Percentiles rank a stretch among this genome's conserved stretches.
These are phyloP conservation scores for Hemibagrus guttatus DNA, from an alignment of 2,797 vertebrate genomes.

Conservation along the genomic window DNA sequence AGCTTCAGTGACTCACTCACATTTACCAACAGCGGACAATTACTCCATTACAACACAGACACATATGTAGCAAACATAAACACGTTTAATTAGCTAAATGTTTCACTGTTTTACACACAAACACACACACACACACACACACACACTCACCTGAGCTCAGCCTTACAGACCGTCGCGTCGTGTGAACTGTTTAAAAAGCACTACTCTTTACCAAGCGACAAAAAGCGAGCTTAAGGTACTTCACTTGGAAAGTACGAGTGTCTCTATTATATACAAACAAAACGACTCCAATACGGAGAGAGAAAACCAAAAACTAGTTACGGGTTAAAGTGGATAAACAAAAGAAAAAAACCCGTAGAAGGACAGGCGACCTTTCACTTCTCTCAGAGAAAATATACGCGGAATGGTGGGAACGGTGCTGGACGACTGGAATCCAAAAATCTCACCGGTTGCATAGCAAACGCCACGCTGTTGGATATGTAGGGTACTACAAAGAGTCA, in stretches of 20 bases:
- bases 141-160: slow-evolving; percentile 21
- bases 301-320: neutral
- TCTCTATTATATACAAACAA: neutral
- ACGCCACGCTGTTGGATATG: neutral
- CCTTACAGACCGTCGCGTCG: neutral
- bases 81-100: neutral
- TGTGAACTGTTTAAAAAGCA: neutral
- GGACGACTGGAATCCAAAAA: slow-evolving; percentile 40
- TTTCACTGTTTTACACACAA: neutral
- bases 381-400: slow-evolving; percentile 31
- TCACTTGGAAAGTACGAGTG: neutral
- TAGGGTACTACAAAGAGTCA: neutral
- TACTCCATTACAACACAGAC: neutral
- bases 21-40: neutral
- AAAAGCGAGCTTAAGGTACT: neutral
- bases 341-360: neutral
- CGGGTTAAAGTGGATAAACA: neutral
- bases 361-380: slow-evolving; percentile 48
- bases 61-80: neutral
- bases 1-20: neutral
- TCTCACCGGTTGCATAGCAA: neutral
- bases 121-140: neutral
- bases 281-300: neutral
- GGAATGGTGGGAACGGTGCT: slow-evolving; percentile 55
- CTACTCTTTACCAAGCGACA: neutral